A percentile compares a stretch with the other conserved stretches of the same genome.
phyloP scores from a whole-genome alignment of 2,113 vertebrate genomes.

The Pleuronectes platessa region DNA sequence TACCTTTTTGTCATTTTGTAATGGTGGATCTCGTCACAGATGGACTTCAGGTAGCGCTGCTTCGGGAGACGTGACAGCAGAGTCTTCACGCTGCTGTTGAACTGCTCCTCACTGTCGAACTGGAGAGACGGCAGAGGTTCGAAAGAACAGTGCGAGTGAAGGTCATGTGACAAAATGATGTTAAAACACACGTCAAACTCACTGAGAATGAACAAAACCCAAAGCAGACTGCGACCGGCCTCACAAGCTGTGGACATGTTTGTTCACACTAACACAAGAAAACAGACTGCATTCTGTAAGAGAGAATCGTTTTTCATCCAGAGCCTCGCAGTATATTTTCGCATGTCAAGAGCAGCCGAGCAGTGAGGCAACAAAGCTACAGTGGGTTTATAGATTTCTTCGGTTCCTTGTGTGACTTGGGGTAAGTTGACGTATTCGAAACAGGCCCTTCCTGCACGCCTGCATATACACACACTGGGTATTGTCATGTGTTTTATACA shows the following conservation, averaged over 20 bases:
- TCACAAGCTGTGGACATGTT: background rate
- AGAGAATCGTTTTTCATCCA: constrained; percentile 32
- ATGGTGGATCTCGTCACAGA: constrained; percentile 94
- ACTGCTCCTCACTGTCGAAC: constrained; percentile 91
- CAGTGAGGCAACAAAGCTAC: constrained; percentile 21
- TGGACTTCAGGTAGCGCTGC: constrained; percentile 92
- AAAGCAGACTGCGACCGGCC: background rate
- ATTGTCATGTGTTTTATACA: constrained; percentile 53
- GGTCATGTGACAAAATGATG: background rate
- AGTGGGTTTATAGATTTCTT: constrained; percentile 24
- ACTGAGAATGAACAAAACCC: constrained; percentile 8
- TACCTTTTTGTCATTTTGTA: constrained; percentile 94
- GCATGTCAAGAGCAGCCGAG: constrained; percentile 36
- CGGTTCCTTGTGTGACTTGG: constrained; percentile 38
- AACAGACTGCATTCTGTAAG: background rate
- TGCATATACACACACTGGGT: constrained; percentile 37
- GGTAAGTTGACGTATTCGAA: constrained; percentile 51
- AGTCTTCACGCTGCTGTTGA: constrained; percentile 91
- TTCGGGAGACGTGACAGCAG: constrained; percentile 91
- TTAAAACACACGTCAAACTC: background rate
- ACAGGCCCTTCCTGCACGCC: constrained; percentile 54
- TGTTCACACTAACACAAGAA: background rate
- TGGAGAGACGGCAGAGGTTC: constrained; percentile 54
- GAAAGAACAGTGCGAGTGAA: background rate
- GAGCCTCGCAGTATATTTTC: constrained; percentile 49